Percentiles rank a stretch among this genome's conserved stretches.
Conservation (phyloP, 2,797 vertebrate species). For the Streptopelia turtur region DNA sequence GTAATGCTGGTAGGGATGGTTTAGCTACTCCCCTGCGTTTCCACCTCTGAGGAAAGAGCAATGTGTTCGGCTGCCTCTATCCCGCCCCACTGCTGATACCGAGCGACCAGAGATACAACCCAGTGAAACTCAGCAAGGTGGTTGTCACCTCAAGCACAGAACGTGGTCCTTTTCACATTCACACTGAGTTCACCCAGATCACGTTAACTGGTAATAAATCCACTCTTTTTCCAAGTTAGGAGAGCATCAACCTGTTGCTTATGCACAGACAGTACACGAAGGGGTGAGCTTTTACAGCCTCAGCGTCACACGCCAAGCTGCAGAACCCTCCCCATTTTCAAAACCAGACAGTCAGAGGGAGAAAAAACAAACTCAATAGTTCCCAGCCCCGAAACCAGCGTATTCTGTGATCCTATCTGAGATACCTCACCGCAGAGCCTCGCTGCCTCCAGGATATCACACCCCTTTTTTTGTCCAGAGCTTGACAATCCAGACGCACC, state of each 20-base stretch:
- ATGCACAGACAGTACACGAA: fast-evolving
- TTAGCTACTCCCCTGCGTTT: background rate
- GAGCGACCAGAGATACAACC: too few species aligned
- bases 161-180: background rate
- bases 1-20: background rate
- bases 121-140: fast-evolving
- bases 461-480: background rate
- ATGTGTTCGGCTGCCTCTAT: fast-evolving
- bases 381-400: background rate
- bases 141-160: background rate
- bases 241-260: background rate
- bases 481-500: background rate
- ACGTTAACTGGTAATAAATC: fast-evolving
- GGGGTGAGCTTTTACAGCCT: background rate
- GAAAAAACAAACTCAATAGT: background rate
- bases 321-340: background rate
- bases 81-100: background rate
- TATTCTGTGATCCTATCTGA: background rate
- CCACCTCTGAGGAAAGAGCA: background rate
- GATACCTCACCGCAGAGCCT: background rate
- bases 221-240: background rate
- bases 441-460: background rate
- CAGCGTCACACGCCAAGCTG: fast-evolving
- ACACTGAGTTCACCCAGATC: background rate
- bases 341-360: background rate